Evolutionary conservation across 2,888 invertebrate species (phyloP), one percentile per base, ranked within the genome.

Genomic region (Drosophila borborema): DNA sequence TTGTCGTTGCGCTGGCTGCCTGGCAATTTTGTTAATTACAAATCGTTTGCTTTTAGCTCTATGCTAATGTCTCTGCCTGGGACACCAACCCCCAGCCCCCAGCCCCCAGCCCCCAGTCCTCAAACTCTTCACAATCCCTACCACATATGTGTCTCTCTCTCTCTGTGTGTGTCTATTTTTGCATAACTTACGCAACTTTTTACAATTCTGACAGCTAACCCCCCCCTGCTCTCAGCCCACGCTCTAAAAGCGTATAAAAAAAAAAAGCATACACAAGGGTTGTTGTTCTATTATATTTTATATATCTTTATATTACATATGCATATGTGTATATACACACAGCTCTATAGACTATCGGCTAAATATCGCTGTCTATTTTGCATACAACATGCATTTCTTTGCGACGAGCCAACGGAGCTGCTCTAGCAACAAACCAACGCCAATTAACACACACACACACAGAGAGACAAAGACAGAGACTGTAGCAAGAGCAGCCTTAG

Each of bases 21-120:
- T 92, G 92, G 92, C 92, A 92, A 92, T 92, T 92, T 92, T 92
- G 92, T 92, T 92, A 92, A 92, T 92, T 92, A 92, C 92, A 92
- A 92, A 91, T 90, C 90, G 90, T 77, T 84, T 81, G 87, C 80
- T 78, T 82, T 81, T 65, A 78, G 65, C 81, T 83, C 75, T 84
- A 80, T 84, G 77, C 86, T 84, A 82, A 82, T 82, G 83, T 81
- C 72, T 74, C 68, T 64, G 67, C 66, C 75, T 67, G 77, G 77
- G 79, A 72, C 73, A 49, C n/a, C 65, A 38, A 40, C 66, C 20
- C 48, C 23, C 34, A 55, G 2, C 20, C 18, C 46, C 31, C 45
- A 41, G 16, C 38, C 38, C 38, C 64, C 18, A 16, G 36, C 0
- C 0, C 28, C 28, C 28, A 28, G 28, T 28, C 4, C 46, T 20